phyloP scores from a whole-genome alignment of 1,140 invertebrate genomes.

The Muscidifurax raptorellus region DNA sequence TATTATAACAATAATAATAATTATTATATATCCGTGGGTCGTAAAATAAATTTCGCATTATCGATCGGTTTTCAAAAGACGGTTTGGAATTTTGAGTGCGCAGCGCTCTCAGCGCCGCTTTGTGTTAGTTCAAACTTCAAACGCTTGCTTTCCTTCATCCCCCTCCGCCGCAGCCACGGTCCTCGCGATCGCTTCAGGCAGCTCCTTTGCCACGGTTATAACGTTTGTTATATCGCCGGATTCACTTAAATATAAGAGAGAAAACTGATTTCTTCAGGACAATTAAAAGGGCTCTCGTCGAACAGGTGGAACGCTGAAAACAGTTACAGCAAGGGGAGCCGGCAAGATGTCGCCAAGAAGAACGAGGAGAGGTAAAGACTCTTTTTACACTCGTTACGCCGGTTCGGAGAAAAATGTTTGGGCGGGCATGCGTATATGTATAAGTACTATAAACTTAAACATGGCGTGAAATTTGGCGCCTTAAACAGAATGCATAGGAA shows the following conservation, averaged over 20 bases:
- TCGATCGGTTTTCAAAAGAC: not conserved
- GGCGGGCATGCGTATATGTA: constrained; percentile 57
- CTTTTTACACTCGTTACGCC: not conserved
- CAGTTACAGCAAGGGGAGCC: not conserved
- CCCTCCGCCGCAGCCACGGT: no score
- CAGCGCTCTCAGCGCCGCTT: not conserved
- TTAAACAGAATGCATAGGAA: constrained; percentile 49
- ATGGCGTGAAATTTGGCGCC: constrained; percentile 61
- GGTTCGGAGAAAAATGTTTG: constrained; percentile 50
- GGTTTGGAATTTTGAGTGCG: not conserved
- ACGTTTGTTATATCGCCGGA: not conserved
- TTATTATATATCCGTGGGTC: no score
- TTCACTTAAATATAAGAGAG: not conserved
- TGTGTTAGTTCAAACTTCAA: not conserved
- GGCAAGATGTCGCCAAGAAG: constrained; percentile 58
- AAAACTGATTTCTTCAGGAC: not conserved
- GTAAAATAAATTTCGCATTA: no score
- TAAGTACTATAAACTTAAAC: constrained; percentile 39
- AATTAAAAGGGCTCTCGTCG: not conserved
- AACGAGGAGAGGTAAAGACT: constrained; percentile 56
- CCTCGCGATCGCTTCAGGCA: not conserved
- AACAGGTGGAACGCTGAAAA: not conserved
- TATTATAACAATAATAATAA: no score
- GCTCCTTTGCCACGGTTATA: not conserved
- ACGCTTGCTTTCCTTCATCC: not conserved